Evolutionary conservation across 2,113 vertebrate species (phyloP).

Genomic region (Chaetorhynchus papuensis): DNA sequence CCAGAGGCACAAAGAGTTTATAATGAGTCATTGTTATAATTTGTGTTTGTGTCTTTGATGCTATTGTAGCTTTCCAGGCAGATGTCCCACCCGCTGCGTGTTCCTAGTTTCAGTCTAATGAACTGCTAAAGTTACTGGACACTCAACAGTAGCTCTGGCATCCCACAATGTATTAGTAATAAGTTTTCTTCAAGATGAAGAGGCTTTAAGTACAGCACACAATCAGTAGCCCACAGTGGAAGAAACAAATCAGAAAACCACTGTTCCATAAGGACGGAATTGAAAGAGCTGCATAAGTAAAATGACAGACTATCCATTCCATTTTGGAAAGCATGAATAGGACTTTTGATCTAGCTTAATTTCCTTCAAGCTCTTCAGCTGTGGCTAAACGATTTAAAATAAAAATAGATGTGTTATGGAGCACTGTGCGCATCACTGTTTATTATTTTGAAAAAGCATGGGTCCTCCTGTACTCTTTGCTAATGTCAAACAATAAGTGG

Average conservation of each 20-base stretch:
- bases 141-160: background rate
- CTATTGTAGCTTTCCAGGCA: constrained; percentile 20
- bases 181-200: constrained; percentile 48
- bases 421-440: constrained; percentile 30
- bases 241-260: constrained; percentile 64
- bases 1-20: background rate
- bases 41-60: constrained; percentile 21
- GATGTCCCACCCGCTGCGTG: background rate
- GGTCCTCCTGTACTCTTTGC: background rate
- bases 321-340: constrained; percentile 64
- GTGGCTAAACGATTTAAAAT: constrained; percentile 63
- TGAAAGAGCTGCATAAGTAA: constrained; percentile 56
- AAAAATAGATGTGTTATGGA: constrained; percentile 58
- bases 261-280: constrained; percentile 49
- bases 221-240: constrained; percentile 40
- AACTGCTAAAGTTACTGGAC: constrained; percentile 28
- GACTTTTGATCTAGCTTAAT: constrained; percentile 67
- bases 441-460: constrained; percentile 49
- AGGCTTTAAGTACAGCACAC: constrained; percentile 10
- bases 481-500: constrained; percentile 47
- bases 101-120: constrained; percentile 38
- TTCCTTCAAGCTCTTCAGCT: constrained; percentile 61
- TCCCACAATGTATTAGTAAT: constrained; percentile 20
- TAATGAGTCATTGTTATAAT: constrained; percentile 48
- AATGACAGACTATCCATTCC: constrained; percentile 72